Percentiles rank a stretch among this genome's conserved stretches.
Conservation (phyloP, 1,140 invertebrate genomes). For the Mamestra configurata region DNA sequence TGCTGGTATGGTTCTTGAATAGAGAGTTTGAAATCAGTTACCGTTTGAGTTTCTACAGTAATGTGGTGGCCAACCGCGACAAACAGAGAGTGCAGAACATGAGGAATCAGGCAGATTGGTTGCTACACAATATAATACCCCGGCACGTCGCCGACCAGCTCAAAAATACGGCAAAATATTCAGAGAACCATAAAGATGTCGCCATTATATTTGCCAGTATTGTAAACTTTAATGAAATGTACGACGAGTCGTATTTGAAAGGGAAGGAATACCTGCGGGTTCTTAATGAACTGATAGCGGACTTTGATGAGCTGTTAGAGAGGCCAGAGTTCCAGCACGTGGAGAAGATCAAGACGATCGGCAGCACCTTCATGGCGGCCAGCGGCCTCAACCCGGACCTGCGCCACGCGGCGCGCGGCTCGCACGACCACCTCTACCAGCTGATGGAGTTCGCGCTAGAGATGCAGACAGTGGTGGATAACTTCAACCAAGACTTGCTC, state of each 20-base stretch:
- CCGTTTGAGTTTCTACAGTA: conserved; percentile 97
- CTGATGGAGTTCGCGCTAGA: conserved; percentile 96
- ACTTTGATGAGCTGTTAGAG: conserved; percentile 97
- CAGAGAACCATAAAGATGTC: conserved; percentile 97
- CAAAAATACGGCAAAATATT: conserved; percentile 98
- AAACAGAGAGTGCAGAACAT: conserved; percentile 94
- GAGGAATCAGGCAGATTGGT: conserved; percentile 98
- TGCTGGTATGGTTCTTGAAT: conserved; percentile 97
- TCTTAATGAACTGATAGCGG: conserved; percentile 97
- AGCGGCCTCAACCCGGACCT: conserved; percentile 95
- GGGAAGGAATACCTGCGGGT: conserved; percentile 97
- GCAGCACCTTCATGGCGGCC: conserved; percentile 99
- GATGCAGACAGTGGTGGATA: conserved; percentile 95
- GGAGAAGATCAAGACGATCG: conserved; percentile 99
- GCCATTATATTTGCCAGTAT: conserved; percentile 98
- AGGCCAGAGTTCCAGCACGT: conserved; percentile 95
- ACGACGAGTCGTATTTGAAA: conserved; percentile 97
- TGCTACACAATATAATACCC: conserved; percentile 98
- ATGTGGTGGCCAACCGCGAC: conserved; percentile 95
- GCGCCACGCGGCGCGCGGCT: conserved; percentile 89
- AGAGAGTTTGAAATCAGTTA: conserved; percentile 98
- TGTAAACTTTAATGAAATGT: conserved; percentile 98
- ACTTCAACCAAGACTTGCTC: conserved; percentile 96
- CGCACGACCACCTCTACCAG: conserved; percentile 94
- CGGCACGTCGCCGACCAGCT: conserved; percentile 97